phyloP scores from a whole-genome alignment of 23 tunicate genomes.

The Ciona savignyi region DNA sequence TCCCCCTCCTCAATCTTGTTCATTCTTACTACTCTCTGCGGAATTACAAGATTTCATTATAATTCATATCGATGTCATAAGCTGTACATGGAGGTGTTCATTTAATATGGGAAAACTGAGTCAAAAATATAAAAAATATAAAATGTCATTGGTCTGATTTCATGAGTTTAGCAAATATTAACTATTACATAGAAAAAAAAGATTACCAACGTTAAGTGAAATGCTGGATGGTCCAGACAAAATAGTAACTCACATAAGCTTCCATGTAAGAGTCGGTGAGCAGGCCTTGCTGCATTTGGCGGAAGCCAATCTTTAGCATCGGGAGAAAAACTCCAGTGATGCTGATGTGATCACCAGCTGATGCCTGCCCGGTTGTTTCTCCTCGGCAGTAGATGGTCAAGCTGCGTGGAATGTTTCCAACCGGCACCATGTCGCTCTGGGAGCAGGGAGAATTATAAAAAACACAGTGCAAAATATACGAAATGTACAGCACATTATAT shows the following conservation, averaged over 20 bases:
- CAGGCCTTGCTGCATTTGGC: constrained; percentile 89
- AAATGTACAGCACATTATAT: no score
- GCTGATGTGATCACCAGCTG: constrained; percentile 94
- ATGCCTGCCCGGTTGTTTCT: constrained; percentile 86
- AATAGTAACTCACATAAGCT: constrained; percentile 62
- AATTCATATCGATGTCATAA: no score
- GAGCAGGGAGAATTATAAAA: neutral
- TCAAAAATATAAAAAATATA: no score
- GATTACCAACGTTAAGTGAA: neutral
- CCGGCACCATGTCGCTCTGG: constrained; percentile 98
- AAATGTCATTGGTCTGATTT: no score
- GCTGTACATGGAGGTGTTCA: no score
- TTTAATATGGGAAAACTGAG: no score
- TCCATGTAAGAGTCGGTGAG: constrained; percentile 96
- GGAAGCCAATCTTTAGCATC: constrained; percentile 79
- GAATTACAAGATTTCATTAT: no score
- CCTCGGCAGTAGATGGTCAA: constrained; percentile 92
- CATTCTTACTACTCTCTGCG: no score
- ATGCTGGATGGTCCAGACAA: no score
- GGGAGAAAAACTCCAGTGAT: constrained; percentile 93
- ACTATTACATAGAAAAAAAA: no score
- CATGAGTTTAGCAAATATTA: no score
- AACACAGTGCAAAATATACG: no score
- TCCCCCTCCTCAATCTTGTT: constrained; percentile 91
- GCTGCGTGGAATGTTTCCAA: constrained; percentile 92